Conservation (phyloP, 2,888 invertebrate species). For the Agonopterix alstromeriana region DNA sequence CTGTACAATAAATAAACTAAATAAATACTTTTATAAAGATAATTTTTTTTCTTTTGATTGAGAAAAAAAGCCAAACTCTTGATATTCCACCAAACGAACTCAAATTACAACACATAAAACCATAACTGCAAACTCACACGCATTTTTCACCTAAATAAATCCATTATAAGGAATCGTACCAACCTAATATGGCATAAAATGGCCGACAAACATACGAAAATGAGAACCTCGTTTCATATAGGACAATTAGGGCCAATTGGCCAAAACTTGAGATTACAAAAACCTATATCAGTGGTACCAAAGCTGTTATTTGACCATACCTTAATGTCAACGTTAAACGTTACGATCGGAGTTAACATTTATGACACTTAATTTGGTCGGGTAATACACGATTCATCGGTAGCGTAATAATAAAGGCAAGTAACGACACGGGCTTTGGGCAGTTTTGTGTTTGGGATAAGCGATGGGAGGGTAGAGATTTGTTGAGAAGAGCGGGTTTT, state of each 20-base stretch:
- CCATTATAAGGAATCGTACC: too few relatives aligned
- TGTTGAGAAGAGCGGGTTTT: too few relatives aligned
- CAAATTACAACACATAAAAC: too few relatives aligned
- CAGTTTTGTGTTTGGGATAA: slow-evolving; percentile 22
- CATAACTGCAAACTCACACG: too few relatives aligned
- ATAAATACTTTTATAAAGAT: too few relatives aligned
- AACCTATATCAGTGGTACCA: slow-evolving; percentile 16
- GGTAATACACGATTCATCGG: slow-evolving; percentile 45
- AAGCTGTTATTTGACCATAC: slow-evolving; percentile 36
- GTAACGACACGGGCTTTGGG: slow-evolving; percentile 51
- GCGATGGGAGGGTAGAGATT: slow-evolving; percentile 16
- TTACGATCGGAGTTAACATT: slow-evolving; percentile 58
- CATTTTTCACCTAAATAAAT: too few relatives aligned
- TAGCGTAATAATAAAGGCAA: slow-evolving; percentile 56
- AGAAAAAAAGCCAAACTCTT: too few relatives aligned
- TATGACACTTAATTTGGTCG: slow-evolving; percentile 69
- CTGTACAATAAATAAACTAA: too few relatives aligned
- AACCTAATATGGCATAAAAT: not conserved
- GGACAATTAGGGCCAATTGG: slow-evolving; percentile 7
- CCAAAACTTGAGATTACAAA: slow-evolving; percentile 8
- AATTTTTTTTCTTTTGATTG: too few relatives aligned
- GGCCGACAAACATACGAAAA: slow-evolving; percentile 1
- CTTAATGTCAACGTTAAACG: slow-evolving; percentile 50
- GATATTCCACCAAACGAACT: too few relatives aligned
- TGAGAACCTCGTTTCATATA: slow-evolving; percentile 3